A percentile compares a stretch with the other conserved stretches of the same genome.
Conservation (phyloP, 2,888 invertebrate species). For the Drosophila atripex region DNA sequence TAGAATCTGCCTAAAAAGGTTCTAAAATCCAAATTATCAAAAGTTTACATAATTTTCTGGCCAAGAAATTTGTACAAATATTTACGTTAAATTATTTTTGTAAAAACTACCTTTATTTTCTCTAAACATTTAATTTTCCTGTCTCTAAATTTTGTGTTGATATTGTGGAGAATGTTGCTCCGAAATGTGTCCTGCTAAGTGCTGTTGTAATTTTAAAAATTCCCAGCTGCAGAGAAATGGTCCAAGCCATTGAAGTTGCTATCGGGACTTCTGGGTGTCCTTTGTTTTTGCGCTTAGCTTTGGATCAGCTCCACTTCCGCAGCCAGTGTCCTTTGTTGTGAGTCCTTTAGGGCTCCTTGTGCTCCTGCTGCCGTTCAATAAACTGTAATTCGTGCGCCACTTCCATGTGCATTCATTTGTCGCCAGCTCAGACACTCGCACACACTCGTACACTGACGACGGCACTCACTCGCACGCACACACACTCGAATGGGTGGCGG, state of each 20-base stretch:
- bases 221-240: constrained; percentile 13
- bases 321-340: not conserved
- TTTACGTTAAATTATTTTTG: no score
- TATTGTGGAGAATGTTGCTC: not conserved
- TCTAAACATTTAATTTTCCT: not conserved
- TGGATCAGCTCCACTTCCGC: constrained; percentile 18
- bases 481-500: constrained; percentile 60
- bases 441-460: constrained; percentile 12
- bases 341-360: constrained; percentile 14
- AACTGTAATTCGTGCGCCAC: constrained; percentile 73
- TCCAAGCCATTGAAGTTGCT: not conserved
- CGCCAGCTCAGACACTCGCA: constrained; percentile 47
- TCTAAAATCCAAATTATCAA: no score
- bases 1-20: no score
- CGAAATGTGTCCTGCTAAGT: constrained; percentile 10
- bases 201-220: constrained; percentile 14
- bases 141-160: not conserved
- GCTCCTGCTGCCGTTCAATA: constrained; percentile 67
- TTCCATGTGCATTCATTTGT: constrained; percentile 71
- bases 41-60: no score
- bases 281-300: constrained; percentile 16
- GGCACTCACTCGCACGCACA: constrained; percentile 26
- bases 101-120: no score
- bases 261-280: constrained; percentile 21
- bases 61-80: no score